phyloP scores from a whole-genome alignment of 2,113 vertebrate species.

The Cyprinus carpio region DNA sequence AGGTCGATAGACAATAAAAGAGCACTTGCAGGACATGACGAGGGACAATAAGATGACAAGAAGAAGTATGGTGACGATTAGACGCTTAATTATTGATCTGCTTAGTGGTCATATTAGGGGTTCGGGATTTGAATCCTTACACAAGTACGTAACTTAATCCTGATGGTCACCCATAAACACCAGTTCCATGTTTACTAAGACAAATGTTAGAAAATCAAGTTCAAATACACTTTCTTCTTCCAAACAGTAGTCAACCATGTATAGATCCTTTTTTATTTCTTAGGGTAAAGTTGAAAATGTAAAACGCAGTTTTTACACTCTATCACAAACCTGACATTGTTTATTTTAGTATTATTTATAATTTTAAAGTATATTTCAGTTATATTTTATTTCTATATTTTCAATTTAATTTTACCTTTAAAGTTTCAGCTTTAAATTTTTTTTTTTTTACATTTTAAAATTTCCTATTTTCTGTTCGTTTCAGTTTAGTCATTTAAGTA shows the following conservation, averaged over 20 bases:
- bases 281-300: too few relatives aligned
- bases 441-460: too few relatives aligned
- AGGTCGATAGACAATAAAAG: not conserved
- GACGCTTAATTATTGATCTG: conserved; percentile 8
- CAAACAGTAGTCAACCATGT: not conserved
- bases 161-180: not conserved
- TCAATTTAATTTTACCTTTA: too few relatives aligned
- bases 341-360: not conserved
- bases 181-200: too few relatives aligned
- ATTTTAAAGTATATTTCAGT: too few relatives aligned
- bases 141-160: not conserved
- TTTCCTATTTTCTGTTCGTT: too few relatives aligned
- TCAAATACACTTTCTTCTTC: not conserved
- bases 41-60: not conserved
- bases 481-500: too few relatives aligned
- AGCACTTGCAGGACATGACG: not conserved
- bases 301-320: too few relatives aligned
- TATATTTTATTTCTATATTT: too few relatives aligned
- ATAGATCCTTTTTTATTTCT: not conserved
- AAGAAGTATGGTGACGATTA: not conserved
- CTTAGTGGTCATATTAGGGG: not conserved
- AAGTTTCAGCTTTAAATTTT: too few relatives aligned
- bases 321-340: not conserved
- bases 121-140: not conserved
- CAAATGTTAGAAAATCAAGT: not conserved